These are phyloP conservation scores for Cheilosia impressa DNA, from an alignment of 2,888 invertebrate genomes.

Conservation along the genomic window DNA sequence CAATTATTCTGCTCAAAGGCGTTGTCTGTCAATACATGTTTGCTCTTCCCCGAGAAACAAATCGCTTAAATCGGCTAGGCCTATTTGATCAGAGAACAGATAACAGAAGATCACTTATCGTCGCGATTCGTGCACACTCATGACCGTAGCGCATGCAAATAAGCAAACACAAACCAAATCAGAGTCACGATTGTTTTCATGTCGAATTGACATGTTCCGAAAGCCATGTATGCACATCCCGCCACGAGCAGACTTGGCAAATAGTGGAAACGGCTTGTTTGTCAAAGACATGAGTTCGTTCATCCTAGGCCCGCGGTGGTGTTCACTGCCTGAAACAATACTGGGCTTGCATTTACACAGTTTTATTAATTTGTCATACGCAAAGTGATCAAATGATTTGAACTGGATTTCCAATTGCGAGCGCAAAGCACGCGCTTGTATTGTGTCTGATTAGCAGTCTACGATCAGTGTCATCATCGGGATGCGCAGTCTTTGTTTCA, in stretches of 20 bases:
- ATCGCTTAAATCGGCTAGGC: too few species aligned
- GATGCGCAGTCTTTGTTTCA: slow-evolving; percentile 2
- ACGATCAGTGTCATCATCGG: neutral
- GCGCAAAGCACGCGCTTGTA: neutral
- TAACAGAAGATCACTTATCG: too few species aligned
- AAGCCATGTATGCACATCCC: neutral
- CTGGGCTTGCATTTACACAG: slow-evolving; percentile 1
- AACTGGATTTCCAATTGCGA: slow-evolving; percentile 33
- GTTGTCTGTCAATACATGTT: too few species aligned
- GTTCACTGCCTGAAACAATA: slow-evolving; percentile 13
- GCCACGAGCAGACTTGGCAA: slow-evolving; percentile 10
- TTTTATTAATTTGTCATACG: slow-evolving; percentile 13
- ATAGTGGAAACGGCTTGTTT: slow-evolving; percentile 1
- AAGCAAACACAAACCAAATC: neutral
- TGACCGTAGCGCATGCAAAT: neutral
- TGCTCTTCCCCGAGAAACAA: too few species aligned
- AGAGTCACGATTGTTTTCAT: slow-evolving; percentile 8
- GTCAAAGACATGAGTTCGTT: neutral
- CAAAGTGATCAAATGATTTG: slow-evolving; percentile 31
- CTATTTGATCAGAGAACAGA: too few species aligned
- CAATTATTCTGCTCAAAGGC: too few species aligned
- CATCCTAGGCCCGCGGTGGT: neutral
- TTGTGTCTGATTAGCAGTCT: slow-evolving; percentile 3
- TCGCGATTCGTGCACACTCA: too few species aligned
- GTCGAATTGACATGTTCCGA: slow-evolving; percentile 3